Base-by-base conservation (phyloP, 2,797 vertebrate species). In the Amblyraja radiata region DNA sequence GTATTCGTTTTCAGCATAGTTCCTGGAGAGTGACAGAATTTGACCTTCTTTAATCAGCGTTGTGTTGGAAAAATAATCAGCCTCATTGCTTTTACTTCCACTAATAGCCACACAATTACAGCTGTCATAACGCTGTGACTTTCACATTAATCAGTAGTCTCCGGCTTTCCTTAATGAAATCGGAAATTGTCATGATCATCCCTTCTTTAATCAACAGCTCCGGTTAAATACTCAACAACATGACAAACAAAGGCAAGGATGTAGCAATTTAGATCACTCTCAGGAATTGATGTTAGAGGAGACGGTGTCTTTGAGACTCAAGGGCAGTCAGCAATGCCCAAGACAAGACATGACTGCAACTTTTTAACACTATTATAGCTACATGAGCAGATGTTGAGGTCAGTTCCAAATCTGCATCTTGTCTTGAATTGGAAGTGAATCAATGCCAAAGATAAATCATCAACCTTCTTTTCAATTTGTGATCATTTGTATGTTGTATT, bases 21-120 rank as follows among this genome's bases (percentile, higher is more conserved):
- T 16, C n/a, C 6, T 21, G 32, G 83, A 36, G 63, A 88, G 58
- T 65, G 63, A 25, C 58, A 36, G 84, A 36, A 16, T 68, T 88
- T 88, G 84, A 88, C 63, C 16, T 88, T 88, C 61, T 88, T 88
- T 88, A 68, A 68, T 68, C 84, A 68, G 61, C 32, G 63, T n/a
- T 88, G 63, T 36, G 61, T 68, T 36, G n/a, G 16, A 88, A 68
- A 63, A 88, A 36, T 16, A 88, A 68, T 88, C 63, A 68, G 61
- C 68, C 13, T 88, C 84, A 88, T 88, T 88, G 65, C 61, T 88
- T 88, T 88, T 88, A 88, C 84, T 88, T 88, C 36, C 68, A 88
- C 63, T 88, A 68, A 88, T 88, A 65, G 84, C 18, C 63, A 88
- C 10, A 88, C 63, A 88, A 88, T 88, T 88, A 68, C n/a, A 88